Evolutionary conservation across 2,797 vertebrate genomes (phyloP).

Genomic region (Prionace glauca): DNA sequence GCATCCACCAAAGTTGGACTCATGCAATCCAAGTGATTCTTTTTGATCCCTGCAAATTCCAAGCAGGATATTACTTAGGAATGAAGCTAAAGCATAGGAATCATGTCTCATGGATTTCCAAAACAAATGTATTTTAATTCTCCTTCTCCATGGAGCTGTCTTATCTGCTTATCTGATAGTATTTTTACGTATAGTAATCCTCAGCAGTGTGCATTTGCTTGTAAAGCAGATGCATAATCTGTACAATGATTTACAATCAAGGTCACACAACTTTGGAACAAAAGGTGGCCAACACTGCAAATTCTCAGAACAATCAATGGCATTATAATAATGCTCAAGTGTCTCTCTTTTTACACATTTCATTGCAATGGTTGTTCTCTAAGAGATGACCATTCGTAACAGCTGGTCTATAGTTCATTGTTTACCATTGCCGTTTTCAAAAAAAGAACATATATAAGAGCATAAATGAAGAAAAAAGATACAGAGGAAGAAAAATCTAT

Average conservation of each 20-base stretch:
- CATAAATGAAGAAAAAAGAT: neutral
- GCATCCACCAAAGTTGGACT: neutral
- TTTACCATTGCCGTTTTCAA: neutral
- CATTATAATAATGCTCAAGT: neutral
- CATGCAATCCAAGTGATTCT: neutral
- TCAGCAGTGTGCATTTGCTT: neutral
- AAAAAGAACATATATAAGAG: neutral
- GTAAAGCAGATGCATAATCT: neutral
- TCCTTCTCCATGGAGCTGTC: neutral
- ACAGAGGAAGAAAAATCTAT: neutral
- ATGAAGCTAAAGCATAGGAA: neutral
- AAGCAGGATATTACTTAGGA: neutral
- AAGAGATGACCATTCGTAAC: neutral
- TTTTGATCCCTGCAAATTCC: neutral
- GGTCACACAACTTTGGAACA: neutral
- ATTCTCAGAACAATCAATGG: neutral
- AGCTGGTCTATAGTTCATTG: neutral
- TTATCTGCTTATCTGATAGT: neutral
- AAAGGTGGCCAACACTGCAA: neutral
- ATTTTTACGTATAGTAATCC: conserved; percentile 9
- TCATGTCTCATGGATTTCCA: neutral
- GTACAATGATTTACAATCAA: neutral
- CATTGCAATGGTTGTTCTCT: neutral
- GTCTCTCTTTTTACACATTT: neutral
- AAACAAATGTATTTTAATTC: neutral